Percentiles rank a stretch among this genome's conserved stretches.
Evolutionary conservation across 2,797 vertebrate species (phyloP).

Genomic region (Eupleurogrammus muticus): DNA sequence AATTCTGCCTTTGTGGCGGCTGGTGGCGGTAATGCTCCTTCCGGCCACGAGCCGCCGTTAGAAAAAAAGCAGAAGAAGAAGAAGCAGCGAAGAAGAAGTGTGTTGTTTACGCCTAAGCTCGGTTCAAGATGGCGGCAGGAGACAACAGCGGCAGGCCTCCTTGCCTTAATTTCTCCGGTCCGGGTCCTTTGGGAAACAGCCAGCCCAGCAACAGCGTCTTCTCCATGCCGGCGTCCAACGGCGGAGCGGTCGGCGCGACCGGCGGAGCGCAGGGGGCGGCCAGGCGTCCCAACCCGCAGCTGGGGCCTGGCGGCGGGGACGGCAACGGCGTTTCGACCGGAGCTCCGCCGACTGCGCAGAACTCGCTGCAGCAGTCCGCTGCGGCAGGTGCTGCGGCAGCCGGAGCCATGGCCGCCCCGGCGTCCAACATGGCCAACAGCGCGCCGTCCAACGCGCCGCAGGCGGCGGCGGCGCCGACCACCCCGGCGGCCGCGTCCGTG

Average conservation of each 20-base stretch:
- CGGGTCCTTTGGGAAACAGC: constrained; percentile 85
- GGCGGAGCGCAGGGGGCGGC: constrained; percentile 77
- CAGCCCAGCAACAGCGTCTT: constrained; percentile 86
- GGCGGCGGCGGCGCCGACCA: constrained; percentile 69
- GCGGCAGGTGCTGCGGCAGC: constrained; percentile 77
- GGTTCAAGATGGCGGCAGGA: constrained; percentile 90
- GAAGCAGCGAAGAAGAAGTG: constrained; percentile 29
- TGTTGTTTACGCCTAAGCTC: constrained; percentile 79
- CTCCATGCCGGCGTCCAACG: constrained; percentile 81
- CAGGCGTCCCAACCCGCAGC: constrained; percentile 85
- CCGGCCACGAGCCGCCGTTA: too few species aligned
- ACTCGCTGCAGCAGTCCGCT: constrained; percentile 82
- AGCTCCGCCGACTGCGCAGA: constrained; percentile 81
- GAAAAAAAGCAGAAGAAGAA: too few species aligned
- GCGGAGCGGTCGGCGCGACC: constrained; percentile 66
- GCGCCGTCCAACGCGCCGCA: constrained; percentile 74
- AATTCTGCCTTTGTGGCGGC: too few species aligned
- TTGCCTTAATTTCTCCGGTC: constrained; percentile 84
- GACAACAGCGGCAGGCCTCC: constrained; percentile 89
- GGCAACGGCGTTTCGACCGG: constrained; percentile 80
- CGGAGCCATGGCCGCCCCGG: constrained; percentile 77
- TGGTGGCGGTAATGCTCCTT: too few species aligned
- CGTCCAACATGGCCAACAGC: constrained; percentile 81
- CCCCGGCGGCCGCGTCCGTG: constrained; percentile 83
- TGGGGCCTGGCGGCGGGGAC: constrained; percentile 85